Conservation (phyloP, 1,140 invertebrate species). For the Coenobita brevimanus region DNA sequence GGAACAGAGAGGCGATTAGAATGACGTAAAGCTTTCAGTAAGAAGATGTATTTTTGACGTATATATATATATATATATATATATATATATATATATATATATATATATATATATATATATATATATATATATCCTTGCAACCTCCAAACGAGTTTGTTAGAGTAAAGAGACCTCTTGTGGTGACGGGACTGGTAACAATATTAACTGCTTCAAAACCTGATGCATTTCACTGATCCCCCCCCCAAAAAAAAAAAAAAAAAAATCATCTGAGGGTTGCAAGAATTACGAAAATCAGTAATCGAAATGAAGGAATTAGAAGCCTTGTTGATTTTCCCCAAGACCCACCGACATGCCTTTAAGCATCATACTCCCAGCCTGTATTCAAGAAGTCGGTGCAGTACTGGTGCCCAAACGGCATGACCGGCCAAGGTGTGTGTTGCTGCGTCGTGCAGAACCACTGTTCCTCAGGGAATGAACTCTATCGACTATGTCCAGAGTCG, state of each 20-base stretch:
- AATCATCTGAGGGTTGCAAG: too few relatives aligned
- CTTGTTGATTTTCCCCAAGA: too few relatives aligned
- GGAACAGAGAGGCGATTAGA: too few relatives aligned
- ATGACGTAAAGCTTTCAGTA: neutral
- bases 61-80: conserved; percentile 11
- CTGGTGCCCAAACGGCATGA: neutral
- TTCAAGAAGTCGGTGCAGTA: too few relatives aligned
- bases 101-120: neutral
- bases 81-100: neutral
- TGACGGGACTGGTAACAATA: neutral
- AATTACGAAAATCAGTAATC: too few relatives aligned
- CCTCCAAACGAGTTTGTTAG: neutral
- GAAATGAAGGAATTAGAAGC: too few relatives aligned
- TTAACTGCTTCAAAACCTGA: too few relatives aligned
- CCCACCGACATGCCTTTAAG: too few relatives aligned
- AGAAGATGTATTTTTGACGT: neutral
- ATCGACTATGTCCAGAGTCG: neutral
- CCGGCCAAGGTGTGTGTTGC: neutral
- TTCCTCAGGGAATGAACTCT: neutral
- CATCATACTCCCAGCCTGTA: too few relatives aligned
- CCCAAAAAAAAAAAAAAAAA: too few relatives aligned
- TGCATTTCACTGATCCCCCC: too few relatives aligned
- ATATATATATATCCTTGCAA: neutral
- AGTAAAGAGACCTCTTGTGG: neutral
- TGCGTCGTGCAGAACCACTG: neutral